Percentiles rank a stretch among this genome's conserved stretches.
Evolutionary conservation across 1,140 invertebrate species (phyloP).

Genomic region (Probaryconus sp.): DNA sequence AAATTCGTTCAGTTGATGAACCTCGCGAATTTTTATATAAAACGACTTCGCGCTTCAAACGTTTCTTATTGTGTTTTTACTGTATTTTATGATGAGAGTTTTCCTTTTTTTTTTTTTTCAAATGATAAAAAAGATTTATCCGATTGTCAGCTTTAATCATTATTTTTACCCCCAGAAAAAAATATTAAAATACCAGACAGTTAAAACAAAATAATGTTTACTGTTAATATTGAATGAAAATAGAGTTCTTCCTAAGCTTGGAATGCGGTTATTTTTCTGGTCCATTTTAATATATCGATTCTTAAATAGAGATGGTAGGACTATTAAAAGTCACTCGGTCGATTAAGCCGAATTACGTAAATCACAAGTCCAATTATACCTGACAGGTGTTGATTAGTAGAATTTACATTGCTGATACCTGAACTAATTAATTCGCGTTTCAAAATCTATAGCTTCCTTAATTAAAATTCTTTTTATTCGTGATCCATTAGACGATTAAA

Average conservation of each 20-base stretch:
- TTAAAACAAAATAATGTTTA: too few relatives aligned
- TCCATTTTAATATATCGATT: neutral
- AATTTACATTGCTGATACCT: neutral
- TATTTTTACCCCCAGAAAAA: neutral
- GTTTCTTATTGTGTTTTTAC: constrained; percentile 23
- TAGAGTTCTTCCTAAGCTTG: too few relatives aligned
- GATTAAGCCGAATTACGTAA: neutral
- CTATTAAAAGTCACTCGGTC: neutral
- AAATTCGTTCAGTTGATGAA: constrained; percentile 20
- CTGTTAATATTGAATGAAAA: too few relatives aligned
- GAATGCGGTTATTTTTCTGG: neutral
- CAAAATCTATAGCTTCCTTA: neutral
- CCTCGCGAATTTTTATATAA: constrained; percentile 10
- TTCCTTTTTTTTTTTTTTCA: too few relatives aligned
- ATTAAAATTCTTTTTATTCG: neutral
- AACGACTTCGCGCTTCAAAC: constrained; percentile 26
- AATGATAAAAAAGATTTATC: constrained; percentile 2
- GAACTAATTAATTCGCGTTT: neutral
- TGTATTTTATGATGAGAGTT: constrained; percentile 16
- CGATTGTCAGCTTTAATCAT: constrained; percentile 8
- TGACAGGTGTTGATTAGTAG: constrained; percentile 9
- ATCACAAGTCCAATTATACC: neutral
- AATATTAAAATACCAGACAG: too few relatives aligned
- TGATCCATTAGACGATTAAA: too few relatives aligned
- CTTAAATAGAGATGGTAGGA: neutral